Percentiles rank a stretch among this genome's conserved stretches.
Conservation (phyloP, 2,888 invertebrate species). For the Coleophora flavipennella region DNA sequence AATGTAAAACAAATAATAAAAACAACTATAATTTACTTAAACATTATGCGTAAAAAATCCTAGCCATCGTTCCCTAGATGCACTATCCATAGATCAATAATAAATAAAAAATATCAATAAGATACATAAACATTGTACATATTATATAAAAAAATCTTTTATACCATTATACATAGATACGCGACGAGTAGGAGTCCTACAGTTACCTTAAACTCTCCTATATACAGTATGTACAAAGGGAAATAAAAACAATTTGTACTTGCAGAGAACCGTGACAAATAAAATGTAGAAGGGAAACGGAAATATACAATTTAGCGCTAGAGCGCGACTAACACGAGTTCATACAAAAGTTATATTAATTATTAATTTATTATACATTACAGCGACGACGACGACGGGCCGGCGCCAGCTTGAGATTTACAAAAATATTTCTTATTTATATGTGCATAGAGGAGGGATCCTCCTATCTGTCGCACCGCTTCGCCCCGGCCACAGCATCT, state of each 20-base stretch:
- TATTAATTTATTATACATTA: constrained; percentile 28
- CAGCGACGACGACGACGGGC: constrained; percentile 31
- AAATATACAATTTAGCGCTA: constrained; percentile 50
- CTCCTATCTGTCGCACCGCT: constrained; percentile 54
- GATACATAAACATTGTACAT: constrained; percentile 64
- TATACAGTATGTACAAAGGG: constrained; percentile 72
- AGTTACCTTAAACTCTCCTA: constrained; percentile 49
- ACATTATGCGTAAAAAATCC: constrained; percentile 67
- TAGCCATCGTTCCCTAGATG: constrained; percentile 49
- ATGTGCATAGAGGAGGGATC: constrained; percentile 14
- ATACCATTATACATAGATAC: constrained; percentile 53
- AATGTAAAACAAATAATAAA: constrained; percentile 58
- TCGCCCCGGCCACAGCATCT: constrained; percentile 30
- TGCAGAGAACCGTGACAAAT: constrained; percentile 66
- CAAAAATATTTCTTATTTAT: constrained; percentile 41
- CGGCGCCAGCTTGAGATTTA: constrained; percentile 48
- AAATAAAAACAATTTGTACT: constrained; percentile 74
- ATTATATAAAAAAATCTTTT: constrained; percentile 54
- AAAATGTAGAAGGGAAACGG: constrained; percentile 46
- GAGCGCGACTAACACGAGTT: constrained; percentile 26
- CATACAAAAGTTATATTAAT: constrained; percentile 36
- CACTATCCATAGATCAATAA: constrained; percentile 48
- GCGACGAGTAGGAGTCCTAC: constrained; percentile 46
- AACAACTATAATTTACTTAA: constrained; percentile 70
- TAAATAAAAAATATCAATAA: constrained; percentile 60